A percentile compares a stretch with the other conserved stretches of the same genome.
phyloP scores from a whole-genome alignment of 2,888 invertebrate genomes.

The Alviniconcha strummeri region DNA sequence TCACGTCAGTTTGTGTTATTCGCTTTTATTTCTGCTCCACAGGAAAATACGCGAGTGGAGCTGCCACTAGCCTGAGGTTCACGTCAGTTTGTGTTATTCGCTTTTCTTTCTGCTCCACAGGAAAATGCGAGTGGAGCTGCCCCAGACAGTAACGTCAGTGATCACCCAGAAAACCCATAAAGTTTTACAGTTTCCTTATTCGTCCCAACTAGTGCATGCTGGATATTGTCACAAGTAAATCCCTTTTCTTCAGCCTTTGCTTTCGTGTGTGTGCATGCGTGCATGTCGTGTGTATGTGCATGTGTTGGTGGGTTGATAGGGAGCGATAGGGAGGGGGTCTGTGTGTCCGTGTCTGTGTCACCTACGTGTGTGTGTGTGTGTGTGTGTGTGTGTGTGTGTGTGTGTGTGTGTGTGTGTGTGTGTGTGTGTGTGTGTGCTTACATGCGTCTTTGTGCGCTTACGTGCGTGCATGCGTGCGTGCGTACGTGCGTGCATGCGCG shows the following conservation, averaged over 20 bases:
- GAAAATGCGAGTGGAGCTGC: conserved; percentile 17
- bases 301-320: no score
- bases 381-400: conserved; percentile 24
- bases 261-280: not conserved
- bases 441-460: no score
- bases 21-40: no score
- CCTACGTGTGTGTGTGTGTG: not conserved
- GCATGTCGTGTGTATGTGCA: no score
- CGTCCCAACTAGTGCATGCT: conserved; percentile 21
- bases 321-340: no score
- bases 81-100: not conserved
- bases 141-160: conserved; percentile 5
- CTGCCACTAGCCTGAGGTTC: not conserved
- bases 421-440: not conserved
- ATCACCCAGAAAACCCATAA: not conserved
- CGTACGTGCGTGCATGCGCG: no score
- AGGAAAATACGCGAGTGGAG: conserved; percentile 21
- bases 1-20: no score
- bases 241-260: not conserved
- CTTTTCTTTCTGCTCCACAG: not conserved
- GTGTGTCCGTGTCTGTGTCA: not conserved
- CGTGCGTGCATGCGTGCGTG: no score
- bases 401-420: conserved; percentile 1
- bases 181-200: conserved; percentile 11
- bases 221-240: conserved; percentile 12